Base-by-base conservation (phyloP, 2,797 vertebrate genomes). In the Pseudocheirus occidentalis region DNA sequence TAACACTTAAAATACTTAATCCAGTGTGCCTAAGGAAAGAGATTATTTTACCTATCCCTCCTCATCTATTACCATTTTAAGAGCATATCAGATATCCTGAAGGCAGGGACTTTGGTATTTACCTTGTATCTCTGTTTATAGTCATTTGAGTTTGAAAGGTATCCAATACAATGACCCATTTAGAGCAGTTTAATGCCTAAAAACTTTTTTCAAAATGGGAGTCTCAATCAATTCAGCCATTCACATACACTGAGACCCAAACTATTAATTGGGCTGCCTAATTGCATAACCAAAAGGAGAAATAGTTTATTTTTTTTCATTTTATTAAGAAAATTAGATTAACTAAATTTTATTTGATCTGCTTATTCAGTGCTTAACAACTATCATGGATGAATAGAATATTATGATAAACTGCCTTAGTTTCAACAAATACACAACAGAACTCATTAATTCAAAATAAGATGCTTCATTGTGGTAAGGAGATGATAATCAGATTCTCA, bases 1-100 rank as follows among this genome's bases (percentile, higher is more conserved):
- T 94, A 92, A 92, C 5, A 54, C 90, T 93, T 97, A 50, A 52
- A 34, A 95, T 96, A 52, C 21, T 21, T 81, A 81, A 81, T n/a
- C n/a, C 0, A 58, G 18, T 58, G 52, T 93, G 4, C 90, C 57
- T 92, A 53, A 92, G 90, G 92, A 62, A 53, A 58, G 1, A 2
- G 7, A 1, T 4, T 62, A 94, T 91, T 18, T 93, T 16, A 21
- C 5, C 95, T 40, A 24, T 2, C 18, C 91, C 5, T 46, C 3
- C 40, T 81, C 6, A 13, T 81, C 16, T 46, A 46, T 46, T 46
- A 46, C 40, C 66, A 81, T 46, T 81, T 24, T 81, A 73, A 73
- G n/a, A 73, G n/a, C 4, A 16, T 66, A 73, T 81, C 40, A 73
- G 66, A 81, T 81, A 46, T 81, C 46, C n/a, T 46, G 40, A 40